These are phyloP conservation scores for Scaptomyza montana DNA, from an alignment of 1,140 invertebrate species.

Conservation along the genomic window DNA sequence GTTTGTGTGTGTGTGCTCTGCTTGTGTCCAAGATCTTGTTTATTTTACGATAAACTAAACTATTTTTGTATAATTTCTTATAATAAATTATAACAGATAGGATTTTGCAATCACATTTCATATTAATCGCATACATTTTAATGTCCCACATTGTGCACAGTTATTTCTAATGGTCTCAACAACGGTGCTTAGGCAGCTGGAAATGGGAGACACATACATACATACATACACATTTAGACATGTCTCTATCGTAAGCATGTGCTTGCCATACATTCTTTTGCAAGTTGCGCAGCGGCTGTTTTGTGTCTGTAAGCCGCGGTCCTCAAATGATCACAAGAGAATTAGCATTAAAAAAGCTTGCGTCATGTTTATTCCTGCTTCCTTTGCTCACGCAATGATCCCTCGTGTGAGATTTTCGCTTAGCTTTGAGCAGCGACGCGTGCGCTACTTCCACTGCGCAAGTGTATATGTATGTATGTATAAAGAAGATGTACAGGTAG, in stretches of 20 bases:
- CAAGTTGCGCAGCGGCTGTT: conserved; percentile 2
- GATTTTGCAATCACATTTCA: no score
- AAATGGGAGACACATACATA: conserved; percentile 30
- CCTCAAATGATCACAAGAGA: conserved; percentile 7
- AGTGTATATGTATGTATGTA: not conserved
- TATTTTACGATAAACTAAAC: no score
- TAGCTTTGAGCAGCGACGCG: not conserved
- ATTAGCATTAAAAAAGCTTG: conserved; percentile 20
- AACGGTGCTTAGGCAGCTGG: conserved; percentile 44
- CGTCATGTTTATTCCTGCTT: conserved; percentile 15
- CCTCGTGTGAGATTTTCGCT: not conserved
- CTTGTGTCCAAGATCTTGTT: not conserved
- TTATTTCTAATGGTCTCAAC: conserved; percentile 42
- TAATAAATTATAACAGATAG: no score
- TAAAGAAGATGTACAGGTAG: not conserved
- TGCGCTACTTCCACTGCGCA: not conserved
- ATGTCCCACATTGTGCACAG: conserved; percentile 25
- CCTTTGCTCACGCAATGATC: not conserved
- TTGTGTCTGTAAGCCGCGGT: not conserved
- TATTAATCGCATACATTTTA: conserved; percentile 5
- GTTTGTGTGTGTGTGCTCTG: not conserved
- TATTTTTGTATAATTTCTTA: no score
- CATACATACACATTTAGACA: not conserved
- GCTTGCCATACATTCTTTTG: conserved; percentile 10
- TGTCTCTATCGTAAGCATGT: no score